Evolutionary conservation across 2,888 invertebrate species (phyloP).

Genomic region (Tridacna crocea): DNA sequence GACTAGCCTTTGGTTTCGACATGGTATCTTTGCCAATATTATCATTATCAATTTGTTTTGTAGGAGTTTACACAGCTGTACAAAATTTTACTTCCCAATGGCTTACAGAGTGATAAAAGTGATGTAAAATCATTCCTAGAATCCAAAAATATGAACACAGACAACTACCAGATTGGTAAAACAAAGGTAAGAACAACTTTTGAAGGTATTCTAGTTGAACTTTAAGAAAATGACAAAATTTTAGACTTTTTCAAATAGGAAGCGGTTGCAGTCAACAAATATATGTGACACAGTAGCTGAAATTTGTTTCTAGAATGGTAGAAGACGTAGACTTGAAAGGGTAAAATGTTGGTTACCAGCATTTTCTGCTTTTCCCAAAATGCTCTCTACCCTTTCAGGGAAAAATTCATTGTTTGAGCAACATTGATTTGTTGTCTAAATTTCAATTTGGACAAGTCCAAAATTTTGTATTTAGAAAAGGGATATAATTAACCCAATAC

Average conservation of each 20-base stretch:
- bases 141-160: conserved; percentile 92
- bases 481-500: too few relatives aligned
- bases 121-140: conserved; percentile 94
- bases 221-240: too few relatives aligned
- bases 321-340: not conserved
- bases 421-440: too few relatives aligned
- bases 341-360: not conserved
- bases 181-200: conserved; percentile 88
- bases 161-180: conserved; percentile 94
- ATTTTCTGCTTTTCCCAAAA: not conserved
- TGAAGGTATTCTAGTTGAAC: too few relatives aligned
- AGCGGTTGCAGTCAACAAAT: too few relatives aligned
- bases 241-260: too few relatives aligned
- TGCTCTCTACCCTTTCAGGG: not conserved
- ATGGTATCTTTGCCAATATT: not conserved
- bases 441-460: too few relatives aligned
- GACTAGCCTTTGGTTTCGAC: too few relatives aligned
- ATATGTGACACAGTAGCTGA: too few relatives aligned
- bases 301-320: too few relatives aligned
- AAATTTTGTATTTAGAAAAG: too few relatives aligned
- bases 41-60: conserved; percentile 33
- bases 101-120: conserved; percentile 91
- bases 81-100: conserved; percentile 94
- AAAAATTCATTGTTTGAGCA: too few relatives aligned
- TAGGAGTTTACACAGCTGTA: conserved; percentile 95